Evolutionary conservation across 2,113 vertebrate genomes (phyloP), one percentile per base, ranked within the genome.

Genomic region (Craseonycteris thonglongyai): DNA sequence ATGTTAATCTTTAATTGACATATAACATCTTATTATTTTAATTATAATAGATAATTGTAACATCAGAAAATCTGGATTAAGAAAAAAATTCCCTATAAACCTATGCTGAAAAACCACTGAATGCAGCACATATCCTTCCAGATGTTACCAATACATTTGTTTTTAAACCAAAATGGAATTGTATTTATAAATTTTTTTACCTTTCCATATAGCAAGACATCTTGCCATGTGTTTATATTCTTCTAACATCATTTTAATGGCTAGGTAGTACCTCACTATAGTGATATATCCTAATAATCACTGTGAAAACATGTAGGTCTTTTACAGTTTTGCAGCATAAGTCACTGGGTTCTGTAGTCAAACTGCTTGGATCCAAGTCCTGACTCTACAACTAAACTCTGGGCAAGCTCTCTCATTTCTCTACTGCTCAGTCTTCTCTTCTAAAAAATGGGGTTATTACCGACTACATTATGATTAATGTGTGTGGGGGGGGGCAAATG

Each of bases 1-100:
- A 90, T 63, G 40, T n/a, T 76, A 86, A 54, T 88, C 86, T 74
- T 94, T 61, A 74, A 85, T 38, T 93, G 51, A 85, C 82, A 88
- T 35, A 78, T 35, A 78, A 82, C 24, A 87, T 79, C 12, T 75
- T 83, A 90, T 11, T 28, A 56, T 84, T 75, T 94, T 35, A 40
- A 88, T 30, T 84, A 76, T 21, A 42, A 69, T 21, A 42, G 6
- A 65, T n/a, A 58, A 72, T 94, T 38, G 88, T 14, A 88, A 24
- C 75, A 74, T 87, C 71, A 51, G 21, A 93, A 94, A 96, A 71
- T 35, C 5, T 89, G 42, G 18, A 19, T 76, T 88, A 68, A 45
- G 45, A 84, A 83, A 83, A 91, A 85, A 92, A 84, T 83, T 75
- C 66, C 12, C 58, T 74, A 69, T 28, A 93, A 88, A 93, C 42